These are phyloP conservation scores for Pycnomerus fuliginosus DNA, from an alignment of 2,888 invertebrate species.

Conservation along the genomic window DNA sequence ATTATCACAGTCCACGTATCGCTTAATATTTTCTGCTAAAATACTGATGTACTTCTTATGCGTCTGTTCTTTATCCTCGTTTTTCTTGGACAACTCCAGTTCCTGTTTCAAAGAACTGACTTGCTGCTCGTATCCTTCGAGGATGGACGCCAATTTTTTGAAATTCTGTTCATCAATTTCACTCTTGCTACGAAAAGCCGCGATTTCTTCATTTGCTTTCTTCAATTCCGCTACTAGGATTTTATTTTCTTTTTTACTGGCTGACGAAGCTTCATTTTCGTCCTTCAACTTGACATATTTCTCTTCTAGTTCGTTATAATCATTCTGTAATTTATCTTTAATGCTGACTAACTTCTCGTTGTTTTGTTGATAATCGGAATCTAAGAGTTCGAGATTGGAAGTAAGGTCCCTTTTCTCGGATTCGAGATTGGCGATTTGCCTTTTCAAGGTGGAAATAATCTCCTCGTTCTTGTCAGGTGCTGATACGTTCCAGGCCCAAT, in stretches of 20 bases:
- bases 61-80: constrained; percentile 24
- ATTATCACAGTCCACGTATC: constrained; percentile 34
- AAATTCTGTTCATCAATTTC: constrained; percentile 34
- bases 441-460: constrained; percentile 40
- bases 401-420: constrained; percentile 44
- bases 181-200: constrained; percentile 32
- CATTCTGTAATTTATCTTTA: constrained; percentile 46
- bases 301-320: constrained; percentile 47
- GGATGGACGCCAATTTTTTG: constrained; percentile 33
- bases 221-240: constrained; percentile 39
- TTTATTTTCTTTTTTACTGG: constrained; percentile 49
- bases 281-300: constrained; percentile 56
- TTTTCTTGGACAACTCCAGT: constrained; percentile 23
- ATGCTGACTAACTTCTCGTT: constrained; percentile 45
- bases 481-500: constrained; percentile 60
- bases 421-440: constrained; percentile 39
- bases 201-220: constrained; percentile 29
- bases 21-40: constrained; percentile 37
- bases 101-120: constrained; percentile 43
- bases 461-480: constrained; percentile 17
- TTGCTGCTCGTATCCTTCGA: constrained; percentile 38
- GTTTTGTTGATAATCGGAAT: constrained; percentile 49
- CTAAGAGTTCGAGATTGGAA: constrained; percentile 46
- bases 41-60: constrained; percentile 40
- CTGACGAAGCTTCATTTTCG: constrained; percentile 53